These are phyloP conservation scores for Oryzias celebensis DNA, from an alignment of 2,113 vertebrate genomes.

Conservation along the genomic window DNA sequence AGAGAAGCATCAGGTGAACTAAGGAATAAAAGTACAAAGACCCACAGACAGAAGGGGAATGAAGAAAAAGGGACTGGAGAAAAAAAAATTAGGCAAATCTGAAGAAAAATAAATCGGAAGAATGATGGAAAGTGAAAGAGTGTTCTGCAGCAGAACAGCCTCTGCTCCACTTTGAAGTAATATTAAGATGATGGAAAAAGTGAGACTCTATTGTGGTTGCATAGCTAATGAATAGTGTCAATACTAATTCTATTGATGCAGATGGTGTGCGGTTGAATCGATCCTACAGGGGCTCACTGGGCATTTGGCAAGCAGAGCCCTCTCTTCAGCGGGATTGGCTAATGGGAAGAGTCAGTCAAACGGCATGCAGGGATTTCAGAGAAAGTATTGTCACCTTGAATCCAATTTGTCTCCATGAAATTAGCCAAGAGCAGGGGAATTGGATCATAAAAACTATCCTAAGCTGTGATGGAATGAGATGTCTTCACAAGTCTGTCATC, in stretches of 20 bases:
- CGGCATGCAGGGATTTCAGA: constrained; percentile 66
- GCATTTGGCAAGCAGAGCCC: constrained; percentile 57
- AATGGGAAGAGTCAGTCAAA: constrained; percentile 65
- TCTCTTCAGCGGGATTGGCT: constrained; percentile 68
- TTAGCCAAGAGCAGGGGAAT: constrained; percentile 49
- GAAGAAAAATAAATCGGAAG: constrained; percentile 29
- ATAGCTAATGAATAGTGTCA: constrained; percentile 70
- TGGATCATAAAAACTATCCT: constrained; percentile 46
- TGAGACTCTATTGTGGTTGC: constrained; percentile 64
- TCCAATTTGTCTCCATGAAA: constrained; percentile 66
- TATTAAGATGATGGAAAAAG: constrained; percentile 65
- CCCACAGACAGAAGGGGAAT: constrained; percentile 6
- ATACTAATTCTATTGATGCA: constrained; percentile 77
- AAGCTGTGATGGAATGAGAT: constrained; percentile 21
- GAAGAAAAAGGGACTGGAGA: constrained; percentile 40
- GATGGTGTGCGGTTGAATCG: constrained; percentile 69
- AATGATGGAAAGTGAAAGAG: constrained; percentile 50
- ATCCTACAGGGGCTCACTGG: constrained; percentile 57
- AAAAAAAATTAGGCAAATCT: constrained; percentile 7
- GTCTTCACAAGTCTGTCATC: constrained; percentile 27
- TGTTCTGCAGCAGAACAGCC: constrained; percentile 46
- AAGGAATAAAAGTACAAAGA: constrained; percentile 22
- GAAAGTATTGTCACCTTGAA: constrained; percentile 66
- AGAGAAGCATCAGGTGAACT: constrained; percentile 34
- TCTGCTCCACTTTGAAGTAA: constrained; percentile 44